phyloP scores from a whole-genome alignment of 2,113 vertebrate species.

The Oryzias curvinotus region DNA sequence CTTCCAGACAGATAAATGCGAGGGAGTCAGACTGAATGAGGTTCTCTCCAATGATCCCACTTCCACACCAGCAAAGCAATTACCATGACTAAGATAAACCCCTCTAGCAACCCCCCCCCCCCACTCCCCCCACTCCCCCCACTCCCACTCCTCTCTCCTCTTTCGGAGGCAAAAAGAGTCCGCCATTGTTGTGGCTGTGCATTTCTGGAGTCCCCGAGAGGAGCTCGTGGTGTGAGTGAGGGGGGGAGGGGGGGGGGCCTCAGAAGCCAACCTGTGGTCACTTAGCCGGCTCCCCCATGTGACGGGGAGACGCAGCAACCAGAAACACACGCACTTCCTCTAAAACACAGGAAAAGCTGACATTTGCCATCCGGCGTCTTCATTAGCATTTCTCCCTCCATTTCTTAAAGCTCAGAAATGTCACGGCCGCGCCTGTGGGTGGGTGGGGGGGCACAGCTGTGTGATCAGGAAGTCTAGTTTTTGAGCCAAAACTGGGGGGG shows the following conservation, averaged over 20 bases:
- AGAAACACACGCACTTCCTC: slow-evolving; percentile 27
- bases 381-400: slow-evolving; percentile 75
- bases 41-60: slow-evolving; percentile 78
- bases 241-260: slow-evolving; percentile 6
- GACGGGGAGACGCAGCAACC: slow-evolving; percentile 39
- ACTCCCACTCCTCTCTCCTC: slow-evolving; percentile 28
- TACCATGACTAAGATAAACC: slow-evolving; percentile 82
- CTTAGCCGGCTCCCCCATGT: slow-evolving; percentile 46
- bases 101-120: slow-evolving; percentile 48
- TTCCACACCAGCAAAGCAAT: slow-evolving; percentile 81
- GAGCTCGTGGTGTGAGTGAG: not conserved
- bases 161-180: slow-evolving; percentile 52
- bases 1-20: slow-evolving; percentile 79
- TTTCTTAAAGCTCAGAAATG: slow-evolving; percentile 77
- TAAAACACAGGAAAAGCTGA: slow-evolving; percentile 48
- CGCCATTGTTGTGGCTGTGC: slow-evolving; percentile 59
- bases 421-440: slow-evolving; percentile 68
- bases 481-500: slow-evolving; percentile 63
- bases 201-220: slow-evolving; percentile 39
- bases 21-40: slow-evolving; percentile 75
- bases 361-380: slow-evolving; percentile 71
- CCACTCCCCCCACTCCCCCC: no score
- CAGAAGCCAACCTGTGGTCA: slow-evolving; percentile 57
- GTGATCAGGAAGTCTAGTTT: slow-evolving; percentile 72
- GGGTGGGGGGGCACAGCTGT: slow-evolving; percentile 61